Evolutionary conservation across 1,140 invertebrate genomes (phyloP).

Genomic region (Orchesella cincta): DNA sequence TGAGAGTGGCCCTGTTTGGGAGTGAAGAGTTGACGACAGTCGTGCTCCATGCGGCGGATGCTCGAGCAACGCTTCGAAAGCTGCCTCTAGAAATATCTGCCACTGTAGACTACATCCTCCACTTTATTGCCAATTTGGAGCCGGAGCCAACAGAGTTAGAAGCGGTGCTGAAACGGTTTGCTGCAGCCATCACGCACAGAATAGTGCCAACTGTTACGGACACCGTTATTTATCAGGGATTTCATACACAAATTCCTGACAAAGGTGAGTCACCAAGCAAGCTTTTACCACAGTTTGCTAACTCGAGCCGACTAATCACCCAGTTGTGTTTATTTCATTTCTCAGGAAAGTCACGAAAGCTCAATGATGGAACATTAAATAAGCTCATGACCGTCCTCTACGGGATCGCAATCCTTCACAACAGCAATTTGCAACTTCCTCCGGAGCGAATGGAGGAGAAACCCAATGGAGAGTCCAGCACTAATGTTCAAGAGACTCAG

Average conservation of each 20-base stretch:
- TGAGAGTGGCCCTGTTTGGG: slow-evolving; percentile 68
- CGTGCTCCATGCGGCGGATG: slow-evolving; percentile 57
- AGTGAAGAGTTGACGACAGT: slow-evolving; percentile 69
- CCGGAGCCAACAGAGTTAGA: slow-evolving; percentile 34
- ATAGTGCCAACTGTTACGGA: slow-evolving; percentile 44
- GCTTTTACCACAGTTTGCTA: too few relatives aligned
- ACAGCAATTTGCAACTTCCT: neutral
- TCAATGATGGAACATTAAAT: slow-evolving; percentile 49
- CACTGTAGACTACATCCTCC: slow-evolving; percentile 47
- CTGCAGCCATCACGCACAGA: slow-evolving; percentile 46
- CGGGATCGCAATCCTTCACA: slow-evolving; percentile 29
- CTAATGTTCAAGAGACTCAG: neutral
- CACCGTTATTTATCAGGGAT: slow-evolving; percentile 38
- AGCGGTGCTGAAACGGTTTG: slow-evolving; percentile 39
- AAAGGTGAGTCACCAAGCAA: too few relatives aligned
- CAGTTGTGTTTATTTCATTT: neutral
- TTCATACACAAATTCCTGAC: slow-evolving; percentile 44
- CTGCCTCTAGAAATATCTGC: slow-evolving; percentile 38
- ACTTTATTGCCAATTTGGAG: slow-evolving; percentile 47
- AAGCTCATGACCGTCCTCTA: slow-evolving; percentile 43
- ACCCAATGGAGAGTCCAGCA: neutral
- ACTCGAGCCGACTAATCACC: too few relatives aligned
- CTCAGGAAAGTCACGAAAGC: slow-evolving; percentile 46
- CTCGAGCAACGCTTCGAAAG: slow-evolving; percentile 40
- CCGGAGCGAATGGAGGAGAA: neutral